These are phyloP conservation scores for Aphelenchoides avenae DNA, from an alignment of 1,140 invertebrate genomes.

Conservation along the genomic window DNA sequence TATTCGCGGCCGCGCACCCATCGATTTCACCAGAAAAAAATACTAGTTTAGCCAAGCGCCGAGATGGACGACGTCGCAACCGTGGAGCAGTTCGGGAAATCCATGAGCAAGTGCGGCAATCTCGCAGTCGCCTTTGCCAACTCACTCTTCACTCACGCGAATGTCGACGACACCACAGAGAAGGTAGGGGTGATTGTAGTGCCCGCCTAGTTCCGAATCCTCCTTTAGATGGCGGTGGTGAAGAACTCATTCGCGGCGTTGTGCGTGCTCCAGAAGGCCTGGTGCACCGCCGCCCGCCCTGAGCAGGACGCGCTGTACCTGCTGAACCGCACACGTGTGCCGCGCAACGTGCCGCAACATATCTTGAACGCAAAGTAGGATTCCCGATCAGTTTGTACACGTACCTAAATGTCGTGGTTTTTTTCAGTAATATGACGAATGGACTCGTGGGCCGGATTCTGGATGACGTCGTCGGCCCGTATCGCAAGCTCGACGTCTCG, in stretches of 20 bases:
- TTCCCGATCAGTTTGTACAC: conserved; percentile 1
- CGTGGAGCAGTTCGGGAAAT: conserved; percentile 44
- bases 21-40: neutral
- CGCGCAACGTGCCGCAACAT: conserved; percentile 31
- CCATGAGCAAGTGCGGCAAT: conserved; percentile 50
- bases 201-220: neutral
- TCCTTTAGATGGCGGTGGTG: conserved; percentile 36
- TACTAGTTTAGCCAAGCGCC: conserved; percentile 28
- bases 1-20: too few species aligned
- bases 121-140: conserved; percentile 53
- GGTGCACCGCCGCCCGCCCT: conserved; percentile 32
- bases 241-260: conserved; percentile 52
- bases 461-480: conserved; percentile 38
- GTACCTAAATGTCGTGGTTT: conserved; percentile 7
- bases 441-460: conserved; percentile 42
- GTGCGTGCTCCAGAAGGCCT: conserved; percentile 49
- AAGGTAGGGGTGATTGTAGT: conserved; percentile 30
- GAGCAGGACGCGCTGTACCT: conserved; percentile 31
- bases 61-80: conserved; percentile 26
- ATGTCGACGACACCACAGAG: conserved; percentile 34
- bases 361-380: conserved; percentile 38
- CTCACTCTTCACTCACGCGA: conserved; percentile 43
- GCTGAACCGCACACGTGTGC: conserved; percentile 34
- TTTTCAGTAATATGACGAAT: conserved; percentile 40
- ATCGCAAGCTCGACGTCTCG: conserved; percentile 33